Evolutionary conservation across 2,888 invertebrate species (phyloP).

Genomic region (Leptodirus hochenwartii): DNA sequence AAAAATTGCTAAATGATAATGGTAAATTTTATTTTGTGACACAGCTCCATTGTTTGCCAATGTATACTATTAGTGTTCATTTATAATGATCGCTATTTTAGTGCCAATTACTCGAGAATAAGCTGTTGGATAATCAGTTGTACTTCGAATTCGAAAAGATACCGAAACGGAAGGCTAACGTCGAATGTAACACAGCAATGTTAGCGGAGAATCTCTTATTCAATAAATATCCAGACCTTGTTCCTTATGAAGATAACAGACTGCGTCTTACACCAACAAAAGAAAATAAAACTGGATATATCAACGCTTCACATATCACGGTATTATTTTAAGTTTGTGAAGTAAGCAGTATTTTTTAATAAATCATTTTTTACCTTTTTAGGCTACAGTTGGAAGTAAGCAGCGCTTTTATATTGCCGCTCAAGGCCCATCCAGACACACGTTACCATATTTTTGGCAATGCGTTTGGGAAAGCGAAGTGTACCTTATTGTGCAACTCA

Average conservation of each 20-base stretch:
- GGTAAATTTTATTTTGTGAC: no score
- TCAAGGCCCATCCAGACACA: conserved; percentile 45
- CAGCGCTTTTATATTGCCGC: conserved; percentile 74
- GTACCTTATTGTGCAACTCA: conserved; percentile 60
- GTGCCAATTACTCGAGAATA: conserved; percentile 46
- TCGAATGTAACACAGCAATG: conserved; percentile 53
- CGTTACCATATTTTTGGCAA: conserved; percentile 59
- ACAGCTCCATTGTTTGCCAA: no score
- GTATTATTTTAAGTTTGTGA: conserved; percentile 28
- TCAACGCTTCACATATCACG: conserved; percentile 82
- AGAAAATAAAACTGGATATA: conserved; percentile 73
- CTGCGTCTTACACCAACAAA: conserved; percentile 66
- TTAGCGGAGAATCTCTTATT: conserved; percentile 44
- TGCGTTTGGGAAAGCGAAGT: conserved; percentile 82
- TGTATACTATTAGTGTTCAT: no score
- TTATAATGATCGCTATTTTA: no score
- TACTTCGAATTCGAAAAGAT: conserved; percentile 76
- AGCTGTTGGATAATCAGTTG: conserved; percentile 54
- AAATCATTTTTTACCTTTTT: conserved; percentile 12
- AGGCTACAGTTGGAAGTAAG: conserved; percentile 69
- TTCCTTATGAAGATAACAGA: conserved; percentile 84
- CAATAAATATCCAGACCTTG: conserved; percentile 44
- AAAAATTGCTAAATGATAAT: no score
- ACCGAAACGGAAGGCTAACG: conserved; percentile 51
- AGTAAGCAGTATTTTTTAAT: neutral